Evolutionary conservation across 2,797 vertebrate species (phyloP).

Genomic region (Manis pentadactyla): DNA sequence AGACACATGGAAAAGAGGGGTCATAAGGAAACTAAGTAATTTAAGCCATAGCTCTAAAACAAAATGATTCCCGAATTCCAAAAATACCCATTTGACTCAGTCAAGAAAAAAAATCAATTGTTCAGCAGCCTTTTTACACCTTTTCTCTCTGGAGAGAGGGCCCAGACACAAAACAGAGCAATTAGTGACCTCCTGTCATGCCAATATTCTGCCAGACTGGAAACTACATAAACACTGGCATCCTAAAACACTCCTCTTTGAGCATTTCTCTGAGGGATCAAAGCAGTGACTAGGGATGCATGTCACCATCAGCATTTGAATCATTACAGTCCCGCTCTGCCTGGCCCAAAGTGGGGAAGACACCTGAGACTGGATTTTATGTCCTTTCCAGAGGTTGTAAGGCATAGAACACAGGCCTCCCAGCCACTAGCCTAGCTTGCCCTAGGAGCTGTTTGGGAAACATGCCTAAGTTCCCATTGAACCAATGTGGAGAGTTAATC

Average conservation of each 20-base stretch:
- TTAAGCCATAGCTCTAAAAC: background rate
- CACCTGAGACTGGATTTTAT: background rate
- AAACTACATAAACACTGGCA: background rate
- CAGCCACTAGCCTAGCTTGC: background rate
- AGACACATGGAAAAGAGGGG: background rate
- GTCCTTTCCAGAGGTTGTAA: background rate
- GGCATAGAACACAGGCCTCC: background rate
- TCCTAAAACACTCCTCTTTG: background rate
- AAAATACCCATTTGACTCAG: background rate
- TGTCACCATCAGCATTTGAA: background rate
- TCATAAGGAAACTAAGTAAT: constrained; percentile 30
- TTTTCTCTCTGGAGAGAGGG: background rate
- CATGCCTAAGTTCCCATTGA: background rate
- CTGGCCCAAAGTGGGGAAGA: background rate
- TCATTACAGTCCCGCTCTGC: background rate
- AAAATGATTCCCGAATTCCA: background rate
- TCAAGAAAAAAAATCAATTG: background rate
- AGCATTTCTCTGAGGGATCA: background rate
- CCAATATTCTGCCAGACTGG: background rate
- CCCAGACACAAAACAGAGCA: background rate
- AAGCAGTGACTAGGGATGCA: background rate
- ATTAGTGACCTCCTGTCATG: background rate
- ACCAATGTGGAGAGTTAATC: background rate
- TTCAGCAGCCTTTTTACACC: background rate
- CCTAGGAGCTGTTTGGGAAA: background rate